These are phyloP conservation scores for Conomelus anceps DNA, from an alignment of 2,888 invertebrate genomes.

Conservation along the genomic window DNA sequence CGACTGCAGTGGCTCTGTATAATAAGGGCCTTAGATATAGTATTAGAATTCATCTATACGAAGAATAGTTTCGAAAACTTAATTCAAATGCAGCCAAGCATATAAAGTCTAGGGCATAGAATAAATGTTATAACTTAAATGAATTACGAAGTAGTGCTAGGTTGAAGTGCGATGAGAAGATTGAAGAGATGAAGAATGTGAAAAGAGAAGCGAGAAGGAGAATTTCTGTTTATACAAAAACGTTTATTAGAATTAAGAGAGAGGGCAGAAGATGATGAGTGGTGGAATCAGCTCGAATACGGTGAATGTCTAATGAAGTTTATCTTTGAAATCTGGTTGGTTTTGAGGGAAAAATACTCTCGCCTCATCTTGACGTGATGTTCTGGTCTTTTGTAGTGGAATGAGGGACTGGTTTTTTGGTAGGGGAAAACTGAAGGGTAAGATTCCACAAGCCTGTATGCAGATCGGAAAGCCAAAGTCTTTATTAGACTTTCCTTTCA, in stretches of 20 bases:
- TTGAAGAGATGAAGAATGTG: no score
- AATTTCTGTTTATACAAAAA: neutral
- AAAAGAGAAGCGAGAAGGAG: neutral
- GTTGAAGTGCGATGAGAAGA: no score
- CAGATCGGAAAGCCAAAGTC: neutral
- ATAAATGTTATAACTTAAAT: no score
- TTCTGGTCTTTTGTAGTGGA: neutral
- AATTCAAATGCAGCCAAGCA: no score
- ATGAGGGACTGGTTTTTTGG: no score
- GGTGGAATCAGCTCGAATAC: neutral
- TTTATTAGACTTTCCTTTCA: conserved; percentile 27
- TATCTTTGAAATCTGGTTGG: conserved; percentile 7
- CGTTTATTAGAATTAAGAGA: neutral
- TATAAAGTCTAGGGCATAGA: no score
- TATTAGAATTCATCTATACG: no score
- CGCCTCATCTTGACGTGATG: no score
- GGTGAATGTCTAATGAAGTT: conserved; percentile 10
- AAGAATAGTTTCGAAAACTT: no score
- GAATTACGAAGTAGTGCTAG: no score
- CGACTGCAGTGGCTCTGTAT: no score
- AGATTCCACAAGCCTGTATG: neutral
- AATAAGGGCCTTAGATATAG: no score
- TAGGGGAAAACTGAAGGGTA: neutral
- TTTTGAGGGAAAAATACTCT: conserved; percentile 4
- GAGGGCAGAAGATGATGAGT: neutral